Percentiles rank a stretch among this genome's conserved stretches.
These are phyloP conservation scores for Sarcophaga carnaria DNA, from an alignment of 2,888 invertebrate genomes.

Conservation along the genomic window DNA sequence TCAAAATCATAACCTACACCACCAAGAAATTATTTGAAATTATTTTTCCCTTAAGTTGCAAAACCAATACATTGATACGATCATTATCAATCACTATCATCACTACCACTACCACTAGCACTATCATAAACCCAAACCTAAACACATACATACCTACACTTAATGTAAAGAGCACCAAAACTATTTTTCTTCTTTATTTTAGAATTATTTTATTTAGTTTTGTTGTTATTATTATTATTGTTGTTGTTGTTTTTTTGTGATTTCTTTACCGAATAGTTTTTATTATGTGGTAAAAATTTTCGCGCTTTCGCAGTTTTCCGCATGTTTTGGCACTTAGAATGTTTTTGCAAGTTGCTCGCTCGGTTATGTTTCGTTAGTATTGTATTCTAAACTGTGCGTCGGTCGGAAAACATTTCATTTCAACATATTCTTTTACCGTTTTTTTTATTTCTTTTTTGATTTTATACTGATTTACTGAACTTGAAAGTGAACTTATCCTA, in stretches of 20 bases:
- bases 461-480: constrained; percentile 36
- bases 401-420: constrained; percentile 55
- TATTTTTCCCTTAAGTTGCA: neutral
- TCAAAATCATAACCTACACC: constrained; percentile 61
- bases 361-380: constrained; percentile 71
- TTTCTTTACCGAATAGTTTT: constrained; percentile 52
- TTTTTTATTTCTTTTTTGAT: constrained; percentile 35
- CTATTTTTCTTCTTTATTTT: constrained; percentile 31
- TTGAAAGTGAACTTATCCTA: constrained; percentile 42
- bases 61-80: constrained; percentile 48
- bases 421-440: neutral
- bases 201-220: constrained; percentile 27
- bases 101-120: constrained; percentile 12
- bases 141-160: neutral
- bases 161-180: constrained; percentile 6
- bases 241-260: constrained; percentile 13
- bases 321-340: constrained; percentile 71
- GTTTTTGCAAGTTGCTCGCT: constrained; percentile 71
- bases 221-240: constrained; percentile 11
- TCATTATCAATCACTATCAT: constrained; percentile 56
- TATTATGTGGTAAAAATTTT: constrained; percentile 66
- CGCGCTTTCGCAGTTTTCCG: constrained; percentile 71
- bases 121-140: neutral
- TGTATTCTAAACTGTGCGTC: constrained; percentile 68
- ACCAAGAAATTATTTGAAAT: constrained; percentile 56